phyloP scores from a whole-genome alignment of 2,113 vertebrate species.

The Spermophilus dauricus region DNA sequence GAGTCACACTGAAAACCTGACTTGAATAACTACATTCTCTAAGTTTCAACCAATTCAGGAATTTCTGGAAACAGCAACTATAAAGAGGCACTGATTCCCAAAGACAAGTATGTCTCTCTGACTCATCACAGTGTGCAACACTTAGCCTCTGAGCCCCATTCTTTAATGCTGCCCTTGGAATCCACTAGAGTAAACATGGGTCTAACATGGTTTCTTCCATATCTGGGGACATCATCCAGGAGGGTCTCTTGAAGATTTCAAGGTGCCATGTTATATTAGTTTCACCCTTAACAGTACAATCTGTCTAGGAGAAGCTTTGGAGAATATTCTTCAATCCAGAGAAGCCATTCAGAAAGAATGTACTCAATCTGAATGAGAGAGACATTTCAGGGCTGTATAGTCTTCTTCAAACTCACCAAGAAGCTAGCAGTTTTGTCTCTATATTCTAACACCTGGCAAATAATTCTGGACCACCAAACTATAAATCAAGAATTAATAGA shows the following conservation, averaged over 20 bases:
- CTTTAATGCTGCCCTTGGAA: neutral
- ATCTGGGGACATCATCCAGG: too few relatives aligned
- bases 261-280: neutral
- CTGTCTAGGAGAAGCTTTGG: neutral
- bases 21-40: neutral
- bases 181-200: neutral
- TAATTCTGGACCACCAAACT: slow-evolving; percentile 75
- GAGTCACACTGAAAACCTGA: neutral
- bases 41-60: neutral
- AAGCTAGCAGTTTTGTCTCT: slow-evolving; percentile 61
- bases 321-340: neutral
- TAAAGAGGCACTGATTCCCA: neutral
- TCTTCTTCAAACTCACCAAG: slow-evolving; percentile 33
- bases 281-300: neutral
- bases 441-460: slow-evolving; percentile 72
- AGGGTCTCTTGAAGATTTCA: neutral
- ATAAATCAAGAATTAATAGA: slow-evolving; percentile 83
- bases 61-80: neutral
- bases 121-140: neutral
- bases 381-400: neutral
- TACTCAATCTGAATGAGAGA: slow-evolving; percentile 26
- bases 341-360: neutral
- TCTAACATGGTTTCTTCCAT: neutral
- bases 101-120: neutral
- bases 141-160: neutral